Evolutionary conservation across 1,140 invertebrate species (phyloP).

Genomic region (Ladona fulva): DNA sequence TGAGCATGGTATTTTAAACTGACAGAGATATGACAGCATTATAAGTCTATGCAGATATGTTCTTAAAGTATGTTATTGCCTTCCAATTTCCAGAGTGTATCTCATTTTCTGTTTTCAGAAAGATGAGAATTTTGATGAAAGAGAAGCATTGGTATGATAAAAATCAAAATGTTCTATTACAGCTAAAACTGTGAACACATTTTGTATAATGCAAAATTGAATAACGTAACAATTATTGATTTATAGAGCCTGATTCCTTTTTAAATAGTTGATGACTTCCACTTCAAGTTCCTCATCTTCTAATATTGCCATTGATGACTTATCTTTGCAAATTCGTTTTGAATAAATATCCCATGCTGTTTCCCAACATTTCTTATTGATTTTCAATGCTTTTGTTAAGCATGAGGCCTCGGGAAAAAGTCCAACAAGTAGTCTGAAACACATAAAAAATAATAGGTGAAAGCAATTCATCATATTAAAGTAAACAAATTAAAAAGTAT

Average conservation of each 20-base stretch:
- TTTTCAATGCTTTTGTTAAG: conserved; percentile 6
- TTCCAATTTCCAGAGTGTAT: not conserved
- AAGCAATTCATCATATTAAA: too few species aligned
- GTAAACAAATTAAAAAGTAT: too few species aligned
- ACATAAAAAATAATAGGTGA: not conserved
- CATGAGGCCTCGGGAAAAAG: conserved; percentile 17
- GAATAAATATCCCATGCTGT: conserved; percentile 13
- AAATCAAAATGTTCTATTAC: not conserved
- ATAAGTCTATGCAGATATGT: not conserved
- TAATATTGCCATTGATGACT: not conserved
- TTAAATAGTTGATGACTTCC: not conserved
- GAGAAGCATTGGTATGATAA: not conserved
- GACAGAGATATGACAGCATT: not conserved
- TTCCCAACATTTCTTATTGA: conserved; percentile 16
- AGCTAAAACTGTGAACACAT: not conserved
- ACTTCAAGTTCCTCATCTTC: not conserved
- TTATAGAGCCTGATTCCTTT: not conserved
- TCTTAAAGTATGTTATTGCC: conserved; percentile 6
- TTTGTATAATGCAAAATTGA: not conserved
- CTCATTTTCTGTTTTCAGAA: not conserved
- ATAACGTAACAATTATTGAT: not conserved
- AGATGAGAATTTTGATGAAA: not conserved
- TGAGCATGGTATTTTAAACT: not conserved
- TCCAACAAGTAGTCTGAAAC: conserved; percentile 13
- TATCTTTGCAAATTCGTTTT: not conserved